Evolutionary conservation across 2,888 invertebrate species (phyloP), one percentile per base, ranked within the genome.

Genomic region (Lycia hirtaria): DNA sequence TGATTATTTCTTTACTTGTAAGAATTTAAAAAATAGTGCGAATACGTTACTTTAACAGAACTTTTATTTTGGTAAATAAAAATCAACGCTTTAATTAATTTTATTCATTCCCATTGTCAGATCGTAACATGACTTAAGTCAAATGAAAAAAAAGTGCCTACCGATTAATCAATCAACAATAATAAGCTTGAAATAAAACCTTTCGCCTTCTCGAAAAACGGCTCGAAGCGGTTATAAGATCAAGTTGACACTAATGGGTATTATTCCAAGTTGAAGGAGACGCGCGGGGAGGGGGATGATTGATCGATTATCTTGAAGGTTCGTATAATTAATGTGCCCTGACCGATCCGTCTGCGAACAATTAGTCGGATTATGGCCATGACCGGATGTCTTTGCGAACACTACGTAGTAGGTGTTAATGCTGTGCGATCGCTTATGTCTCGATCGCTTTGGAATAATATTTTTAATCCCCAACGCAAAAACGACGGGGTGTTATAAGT

Each of bases 271-370:
- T 62, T 61, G 63, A 53, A 52, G 59, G 32, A 59, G 62, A 30
- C 48, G 48, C 62, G 45, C 52, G 63, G 48, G 70, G 64, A 64
- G 56, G 60, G 60, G 65, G 64, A 73, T 85, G 87, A 88, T 87
- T 85, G 85, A 88, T 87, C 80, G 76, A 76, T 79, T 75, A 72
- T 68, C 75, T 71, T 64, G 70, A 72, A 76, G 73, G 67, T 71
- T 72, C 67, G 71, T 80, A 77, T 86, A 87, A 87, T 87, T 87
- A 86, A 86, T 83, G 86, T 78, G 73, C 66, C 67, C 75, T 78
- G 78, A 75, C 77, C 76, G 75, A 71, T 72, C 68, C 65, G 67
- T 66, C 72, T 73, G 68, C 62, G 67, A 73, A 80, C 80, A 79
- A 79, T 78, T 75, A 77, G 66, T 63, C 64, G 68, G 66, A 72